Evolutionary conservation across 2,797 vertebrate species (phyloP), one percentile per base, ranked within the genome.

Genomic region (Rhinophrynus dorsalis): DNA sequence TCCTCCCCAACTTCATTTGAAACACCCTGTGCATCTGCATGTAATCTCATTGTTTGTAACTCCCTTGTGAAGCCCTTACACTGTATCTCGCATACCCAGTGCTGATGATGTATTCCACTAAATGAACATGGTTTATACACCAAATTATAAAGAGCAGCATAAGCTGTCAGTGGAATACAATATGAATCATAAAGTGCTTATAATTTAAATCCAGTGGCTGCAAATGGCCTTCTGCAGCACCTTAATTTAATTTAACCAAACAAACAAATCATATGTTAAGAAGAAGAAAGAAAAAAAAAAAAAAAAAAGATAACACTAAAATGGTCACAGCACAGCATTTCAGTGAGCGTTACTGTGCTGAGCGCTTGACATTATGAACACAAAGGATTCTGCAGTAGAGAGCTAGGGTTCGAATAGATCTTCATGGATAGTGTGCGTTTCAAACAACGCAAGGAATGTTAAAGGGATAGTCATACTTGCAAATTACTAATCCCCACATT

Each of bases 201-300:
- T 56, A 11, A 32, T 37, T 21, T 21, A 35, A 35, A 47, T 63
- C 40, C 47, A 63, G 35, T 51, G 44, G 30, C 29, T 51, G 60
- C 18, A 50, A 48, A 51, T 50, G 44, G 21, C 60, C 37, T 50
- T 63, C 27, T 48, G 21, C 13, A 13, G 60, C 30, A 32, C 24
- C 42, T 23, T 63, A 63, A 62, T 62, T 47, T 18, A 60, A 61
- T 61, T 61, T 30, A 32, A 17, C 2, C 15, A 33, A 61, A 61
- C 47, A 47, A 45, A 47, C 40, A 47, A 27, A 26, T 29, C n/a
- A 24, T 1, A 30, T 15, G 24, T 20, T 6, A 52, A 44, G 35
- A 17, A 61, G 21, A 61, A 27, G 6, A 30, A 17, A 47, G 47
- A 33, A 27, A 29, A 27, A 20, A 47, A n/a, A n/a, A n/a, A n/a